Evolutionary conservation across 1,140 invertebrate species (phyloP).

Genomic region (Drosophila nigrodunni): DNA sequence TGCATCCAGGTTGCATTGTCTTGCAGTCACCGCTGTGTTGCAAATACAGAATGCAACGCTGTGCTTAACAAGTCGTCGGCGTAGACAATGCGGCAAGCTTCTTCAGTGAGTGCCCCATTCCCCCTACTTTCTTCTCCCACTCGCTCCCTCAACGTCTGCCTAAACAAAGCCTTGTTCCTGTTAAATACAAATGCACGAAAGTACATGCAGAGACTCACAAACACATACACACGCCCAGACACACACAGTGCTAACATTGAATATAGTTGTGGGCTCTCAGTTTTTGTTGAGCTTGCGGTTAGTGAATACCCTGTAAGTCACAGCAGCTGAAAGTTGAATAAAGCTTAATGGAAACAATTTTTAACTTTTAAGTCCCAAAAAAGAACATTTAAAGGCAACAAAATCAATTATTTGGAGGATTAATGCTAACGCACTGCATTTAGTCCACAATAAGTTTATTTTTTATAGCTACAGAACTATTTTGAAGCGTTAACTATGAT

Average conservation of each 20-base stretch:
- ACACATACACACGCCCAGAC: constrained; percentile 5
- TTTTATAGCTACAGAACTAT: no score
- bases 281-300: constrained; percentile 69
- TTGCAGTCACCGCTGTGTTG: constrained; percentile 17
- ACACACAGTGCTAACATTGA: constrained; percentile 14
- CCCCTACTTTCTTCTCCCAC: background rate
- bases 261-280: constrained; percentile 60
- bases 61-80: constrained; percentile 53
- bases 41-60: constrained; percentile 38
- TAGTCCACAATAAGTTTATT: no score
- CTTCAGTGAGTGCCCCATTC: constrained; percentile 1
- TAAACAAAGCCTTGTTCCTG: constrained; percentile 20
- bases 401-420: no score
- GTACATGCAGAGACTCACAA: constrained; percentile 31
- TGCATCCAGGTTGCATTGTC: constrained; percentile 27
- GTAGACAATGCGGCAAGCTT: constrained; percentile 63
- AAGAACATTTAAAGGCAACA: no score
- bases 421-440: no score
- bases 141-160: background rate
- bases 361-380: no score
- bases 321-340: no score
- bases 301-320: constrained; percentile 35
- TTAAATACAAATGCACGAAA: constrained; percentile 29
- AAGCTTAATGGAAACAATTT: no score
- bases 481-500: no score